A percentile compares a stretch with the other conserved stretches of the same genome.
These are phyloP conservation scores for Percopsis omiscomaycus DNA, from an alignment of 2,797 vertebrate species.

Conservation along the genomic window DNA sequence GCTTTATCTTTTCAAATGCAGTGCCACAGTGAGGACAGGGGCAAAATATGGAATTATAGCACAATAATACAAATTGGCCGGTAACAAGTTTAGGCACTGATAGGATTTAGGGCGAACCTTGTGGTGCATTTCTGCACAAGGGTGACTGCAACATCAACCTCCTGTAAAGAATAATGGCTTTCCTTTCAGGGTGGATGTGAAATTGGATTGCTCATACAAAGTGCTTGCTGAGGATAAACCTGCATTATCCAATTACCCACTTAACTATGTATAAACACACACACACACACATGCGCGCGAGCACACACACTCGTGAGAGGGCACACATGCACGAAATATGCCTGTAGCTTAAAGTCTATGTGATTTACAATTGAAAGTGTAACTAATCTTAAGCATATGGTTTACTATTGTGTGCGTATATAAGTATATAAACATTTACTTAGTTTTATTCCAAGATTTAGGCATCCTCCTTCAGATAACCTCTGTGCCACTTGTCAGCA, in stretches of 20 bases:
- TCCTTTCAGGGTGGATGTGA: conserved; percentile 82
- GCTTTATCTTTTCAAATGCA: conserved; percentile 70
- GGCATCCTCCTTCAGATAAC: conserved; percentile 37
- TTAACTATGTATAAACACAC: conserved; percentile 60
- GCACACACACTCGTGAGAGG: too few species aligned
- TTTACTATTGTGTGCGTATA: conserved; percentile 12
- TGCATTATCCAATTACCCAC: conserved; percentile 86
- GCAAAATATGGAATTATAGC: conserved; percentile 81
- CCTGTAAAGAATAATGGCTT: conserved; percentile 84
- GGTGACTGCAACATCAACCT: conserved; percentile 80
- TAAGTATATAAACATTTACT: background rate
- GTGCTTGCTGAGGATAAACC: conserved; percentile 84
- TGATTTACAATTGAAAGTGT: too few species aligned
- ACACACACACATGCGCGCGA: too few species aligned
- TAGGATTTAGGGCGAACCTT: conserved; percentile 80
- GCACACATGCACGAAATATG: background rate
- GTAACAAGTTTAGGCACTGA: conserved; percentile 84
- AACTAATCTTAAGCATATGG: too few species aligned
- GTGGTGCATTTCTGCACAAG: conserved; percentile 76
- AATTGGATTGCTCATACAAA: conserved; percentile 88
- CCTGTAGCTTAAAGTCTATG: conserved; percentile 28
- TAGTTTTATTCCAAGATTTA: too few species aligned
- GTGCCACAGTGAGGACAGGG: conserved; percentile 76
- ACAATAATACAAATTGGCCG: conserved; percentile 84
- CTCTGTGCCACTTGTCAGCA: conserved; percentile 29